Conservation (phyloP, 2,888 invertebrate species). For the Lasioglossum morio region DNA sequence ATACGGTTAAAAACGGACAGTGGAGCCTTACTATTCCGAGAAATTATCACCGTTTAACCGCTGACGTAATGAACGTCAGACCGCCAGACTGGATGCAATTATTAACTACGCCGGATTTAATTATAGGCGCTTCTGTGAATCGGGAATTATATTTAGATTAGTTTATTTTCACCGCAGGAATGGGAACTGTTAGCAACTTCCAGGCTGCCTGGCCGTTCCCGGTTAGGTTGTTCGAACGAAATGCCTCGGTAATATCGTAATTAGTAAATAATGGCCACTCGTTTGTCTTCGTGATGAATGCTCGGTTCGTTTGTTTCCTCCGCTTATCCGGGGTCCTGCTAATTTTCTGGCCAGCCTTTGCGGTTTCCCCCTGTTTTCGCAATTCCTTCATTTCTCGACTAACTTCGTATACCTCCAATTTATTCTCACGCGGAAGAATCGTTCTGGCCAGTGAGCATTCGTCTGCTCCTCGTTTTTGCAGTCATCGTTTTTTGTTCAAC, state of each 20-base stretch:
- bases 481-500: too few relatives aligned
- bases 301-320: slow-evolving; percentile 2
- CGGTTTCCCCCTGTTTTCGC: neutral
- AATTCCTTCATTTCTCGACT: neutral
- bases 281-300: neutral
- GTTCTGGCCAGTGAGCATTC: neutral
- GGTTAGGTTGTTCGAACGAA: neutral
- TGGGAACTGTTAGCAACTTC: neutral
- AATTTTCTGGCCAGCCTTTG: neutral
- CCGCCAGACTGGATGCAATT: neutral
- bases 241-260: neutral
- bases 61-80: slow-evolving; percentile 18
- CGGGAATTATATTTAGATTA: neutral
- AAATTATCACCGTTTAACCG: slow-evolving; percentile 12
- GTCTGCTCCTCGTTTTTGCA: neutral
- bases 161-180: neutral
- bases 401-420: neutral
- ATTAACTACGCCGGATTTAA: neutral
- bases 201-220: neutral
- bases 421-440: neutral
- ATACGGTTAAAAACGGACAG: slow-evolving; percentile 33
- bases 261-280: neutral
- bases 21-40: slow-evolving; percentile 22
- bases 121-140: slow-evolving; percentile 11
- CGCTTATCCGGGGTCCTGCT: neutral